These are phyloP conservation scores for Danaus chrysippus DNA, from an alignment of 2,888 invertebrate genomes.

Conservation along the genomic window DNA sequence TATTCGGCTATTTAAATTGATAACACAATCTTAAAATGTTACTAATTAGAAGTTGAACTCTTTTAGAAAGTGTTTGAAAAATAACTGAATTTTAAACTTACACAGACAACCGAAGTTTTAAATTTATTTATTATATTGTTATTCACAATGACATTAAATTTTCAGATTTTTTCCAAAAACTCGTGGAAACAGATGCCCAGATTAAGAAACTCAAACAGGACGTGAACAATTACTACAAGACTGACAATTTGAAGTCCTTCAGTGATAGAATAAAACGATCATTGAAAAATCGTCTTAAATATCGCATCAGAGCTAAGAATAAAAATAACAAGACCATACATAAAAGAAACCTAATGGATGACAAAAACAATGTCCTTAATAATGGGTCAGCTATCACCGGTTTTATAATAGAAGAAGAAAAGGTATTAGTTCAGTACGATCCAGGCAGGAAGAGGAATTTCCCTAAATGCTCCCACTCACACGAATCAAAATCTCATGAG, in stretches of 20 bases:
- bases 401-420: conserved; percentile 50
- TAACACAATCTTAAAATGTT: conserved; percentile 3
- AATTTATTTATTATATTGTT: too few relatives aligned
- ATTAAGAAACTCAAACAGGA: conserved; percentile 53
- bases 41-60: background rate
- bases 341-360: conserved; percentile 14
- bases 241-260: conserved; percentile 24
- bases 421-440: conserved; percentile 46
- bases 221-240: conserved; percentile 18
- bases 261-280: conserved; percentile 49
- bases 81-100: too few relatives aligned
- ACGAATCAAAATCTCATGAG: conserved; percentile 49
- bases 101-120: too few relatives aligned
- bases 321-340: conserved; percentile 14
- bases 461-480: conserved; percentile 53
- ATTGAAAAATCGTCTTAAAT: background rate
- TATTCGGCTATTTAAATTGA: too few relatives aligned
- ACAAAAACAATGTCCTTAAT: conserved; percentile 32
- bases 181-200: conserved; percentile 57
- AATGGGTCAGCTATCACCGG: conserved; percentile 37
- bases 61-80: too few relatives aligned
- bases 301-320: conserved; percentile 8
- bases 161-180: conserved; percentile 63
- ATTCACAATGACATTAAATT: conserved; percentile 11
- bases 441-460: conserved; percentile 39